Conservation (phyloP, 2,888 invertebrate genomes). For the Hypolimnas misippus region DNA sequence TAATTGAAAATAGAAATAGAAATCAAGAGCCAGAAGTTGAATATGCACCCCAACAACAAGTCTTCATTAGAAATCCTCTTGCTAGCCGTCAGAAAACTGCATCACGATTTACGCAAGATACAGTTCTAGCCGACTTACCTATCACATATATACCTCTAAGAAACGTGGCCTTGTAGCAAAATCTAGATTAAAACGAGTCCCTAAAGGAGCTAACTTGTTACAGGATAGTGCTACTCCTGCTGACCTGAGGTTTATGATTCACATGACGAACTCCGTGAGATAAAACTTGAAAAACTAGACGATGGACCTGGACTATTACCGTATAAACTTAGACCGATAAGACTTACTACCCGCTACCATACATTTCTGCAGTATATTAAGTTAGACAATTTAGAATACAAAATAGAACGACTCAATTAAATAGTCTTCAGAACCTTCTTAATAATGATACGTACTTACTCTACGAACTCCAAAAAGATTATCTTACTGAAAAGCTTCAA, state of each 20-base stretch:
- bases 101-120: conserved; percentile 32
- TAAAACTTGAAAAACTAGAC: conserved; percentile 41
- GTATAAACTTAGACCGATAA: conserved; percentile 41
- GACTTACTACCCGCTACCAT: conserved; percentile 18
- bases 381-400: conserved; percentile 11
- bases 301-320: conserved; percentile 44
- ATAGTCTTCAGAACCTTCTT: conserved; percentile 11
- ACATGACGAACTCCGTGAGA: conserved; percentile 35
- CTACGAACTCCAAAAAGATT: conserved; percentile 9
- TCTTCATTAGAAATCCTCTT: conserved; percentile 35
- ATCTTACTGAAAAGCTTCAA: conserved; percentile 12
- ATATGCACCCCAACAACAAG: conserved; percentile 34
- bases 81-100: conserved; percentile 31
- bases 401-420: conserved; percentile 16
- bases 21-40: conserved; percentile 35
- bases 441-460: conserved; percentile 10
- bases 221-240: conserved; percentile 33
- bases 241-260: too few species aligned
- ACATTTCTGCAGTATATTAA: conserved; percentile 14
- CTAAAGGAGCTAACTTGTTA: conserved; percentile 37
- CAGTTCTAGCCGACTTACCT: conserved; percentile 35
- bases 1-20: conserved; percentile 31
- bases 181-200: conserved; percentile 33
- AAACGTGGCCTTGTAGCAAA: conserved; percentile 40
- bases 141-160: conserved; percentile 39